Percentiles rank a stretch among this genome's conserved stretches.
Conservation (phyloP, 2,113 vertebrate genomes). For the Oxyura jamaicensis region DNA sequence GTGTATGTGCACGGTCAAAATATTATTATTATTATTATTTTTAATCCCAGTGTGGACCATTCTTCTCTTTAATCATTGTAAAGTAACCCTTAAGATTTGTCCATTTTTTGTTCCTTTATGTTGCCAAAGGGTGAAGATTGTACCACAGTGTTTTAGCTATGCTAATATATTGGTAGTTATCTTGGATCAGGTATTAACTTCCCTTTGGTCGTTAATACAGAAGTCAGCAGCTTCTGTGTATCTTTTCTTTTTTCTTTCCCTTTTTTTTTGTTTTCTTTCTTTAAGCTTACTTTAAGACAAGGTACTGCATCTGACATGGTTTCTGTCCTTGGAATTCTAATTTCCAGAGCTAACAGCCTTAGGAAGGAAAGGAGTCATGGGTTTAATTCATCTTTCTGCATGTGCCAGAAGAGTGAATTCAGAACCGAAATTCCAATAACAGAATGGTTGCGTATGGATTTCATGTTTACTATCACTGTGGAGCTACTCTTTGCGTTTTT, state of each 20-base stretch:
- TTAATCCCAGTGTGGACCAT: background rate
- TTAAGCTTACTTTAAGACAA: background rate
- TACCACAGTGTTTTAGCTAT: background rate
- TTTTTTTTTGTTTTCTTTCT: background rate
- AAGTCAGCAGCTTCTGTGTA: background rate
- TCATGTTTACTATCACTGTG: background rate
- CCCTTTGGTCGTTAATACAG: background rate
- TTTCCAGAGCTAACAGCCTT: background rate
- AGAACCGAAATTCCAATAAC: background rate
- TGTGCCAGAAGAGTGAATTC: background rate
- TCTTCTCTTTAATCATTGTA: background rate
- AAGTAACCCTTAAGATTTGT: background rate
- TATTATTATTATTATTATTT: background rate
- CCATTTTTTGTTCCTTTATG: background rate
- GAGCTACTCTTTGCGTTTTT: background rate
- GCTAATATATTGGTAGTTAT: background rate
- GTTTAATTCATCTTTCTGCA: background rate
- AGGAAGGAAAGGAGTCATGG: background rate
- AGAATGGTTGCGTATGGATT: background rate
- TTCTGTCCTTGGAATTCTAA: background rate
- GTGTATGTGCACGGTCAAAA: background rate
- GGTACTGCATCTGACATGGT: background rate
- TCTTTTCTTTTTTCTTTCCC: too few species aligned
- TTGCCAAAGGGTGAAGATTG: background rate
- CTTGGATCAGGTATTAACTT: background rate